A percentile compares a stretch with the other conserved stretches of the same genome.
Evolutionary conservation across 2,113 vertebrate genomes (phyloP).

Genomic region (Rhinopomastus cyanomelas): DNA sequence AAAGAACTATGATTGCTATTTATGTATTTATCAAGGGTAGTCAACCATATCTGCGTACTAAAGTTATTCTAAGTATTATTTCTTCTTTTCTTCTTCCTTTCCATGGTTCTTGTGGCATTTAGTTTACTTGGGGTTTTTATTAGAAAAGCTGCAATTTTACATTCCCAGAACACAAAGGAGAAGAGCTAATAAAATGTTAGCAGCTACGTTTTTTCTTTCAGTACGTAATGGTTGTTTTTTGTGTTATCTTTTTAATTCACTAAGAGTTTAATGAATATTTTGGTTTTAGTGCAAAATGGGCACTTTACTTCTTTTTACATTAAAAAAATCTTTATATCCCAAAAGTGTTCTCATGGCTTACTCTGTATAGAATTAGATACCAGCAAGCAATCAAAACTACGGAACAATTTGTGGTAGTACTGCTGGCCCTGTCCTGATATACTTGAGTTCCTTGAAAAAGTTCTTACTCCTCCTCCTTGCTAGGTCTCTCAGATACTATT

Average conservation of each 20-base stretch:
- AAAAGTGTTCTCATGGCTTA: not conserved
- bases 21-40: not conserved
- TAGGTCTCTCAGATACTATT: not conserved
- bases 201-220: not conserved
- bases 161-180: not conserved
- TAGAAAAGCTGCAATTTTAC: not conserved
- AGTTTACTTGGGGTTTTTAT: not conserved
- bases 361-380: not conserved
- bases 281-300: not conserved
- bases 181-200: not conserved
- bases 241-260: not conserved
- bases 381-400: not conserved
- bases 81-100: not conserved
- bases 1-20: slow-evolving; percentile 33
- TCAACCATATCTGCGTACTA: not conserved
- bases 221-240: not conserved
- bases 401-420: not conserved
- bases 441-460: not conserved
- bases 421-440: not conserved
- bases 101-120: not conserved
- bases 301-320: not conserved
- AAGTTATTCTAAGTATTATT: not conserved
- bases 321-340: not conserved
- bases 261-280: not conserved
- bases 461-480: not conserved